Base-by-base conservation (phyloP, 2,797 vertebrate genomes). In the Myripristis murdjan region DNA sequence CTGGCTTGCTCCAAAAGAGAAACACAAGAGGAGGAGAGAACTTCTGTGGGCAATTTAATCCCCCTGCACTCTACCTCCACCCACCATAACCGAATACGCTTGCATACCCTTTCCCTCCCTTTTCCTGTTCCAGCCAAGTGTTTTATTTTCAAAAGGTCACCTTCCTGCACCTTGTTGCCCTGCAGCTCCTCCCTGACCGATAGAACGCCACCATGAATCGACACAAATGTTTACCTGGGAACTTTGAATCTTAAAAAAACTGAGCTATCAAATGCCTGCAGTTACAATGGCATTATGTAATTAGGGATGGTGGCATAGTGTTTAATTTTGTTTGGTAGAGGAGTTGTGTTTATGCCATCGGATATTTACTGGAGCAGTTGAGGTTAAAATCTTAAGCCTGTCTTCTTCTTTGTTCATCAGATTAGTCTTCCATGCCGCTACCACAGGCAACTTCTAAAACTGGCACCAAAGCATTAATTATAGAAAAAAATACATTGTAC, bases 261-360 rank as follows among this genome's bases (percentile, higher is more conserved):
- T 46, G 47, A 75, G 70, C 60, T 66, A 61, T 23, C 3, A 71
- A 72, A 28, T 37, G 73, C 80, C 74, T 64, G 64, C 23, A 64
- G 70, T 81, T 70, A 16, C 41, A 22, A 6, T 61, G 70, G 54
- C 73, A 70, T 73, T 85, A 82, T 81, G 82, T 84, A 81, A 90
- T 89, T 70, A 77, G 48, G 23, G 57, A 64, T 35, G 46, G 59
- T 52, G 60, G 56, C 63, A 23, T 58, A 15, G 39, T 72, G 76
- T 82, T 89, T 76, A 72, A 68, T 82, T 79, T 75, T 86, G 71
- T 87, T 83, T 82, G 74, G 57, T 57, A 59, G 68, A 56, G 46
- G 52, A 74, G 71, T 63, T 84, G 77, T 92, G 90, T 92, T 92
- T 88, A 90, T 84, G 91, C 92, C 81, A 87, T 68, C 65, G 87